phyloP scores from a whole-genome alignment of 37 sponge, comb jelly and placozoan genomes.

The Bolinopsis microptera region DNA sequence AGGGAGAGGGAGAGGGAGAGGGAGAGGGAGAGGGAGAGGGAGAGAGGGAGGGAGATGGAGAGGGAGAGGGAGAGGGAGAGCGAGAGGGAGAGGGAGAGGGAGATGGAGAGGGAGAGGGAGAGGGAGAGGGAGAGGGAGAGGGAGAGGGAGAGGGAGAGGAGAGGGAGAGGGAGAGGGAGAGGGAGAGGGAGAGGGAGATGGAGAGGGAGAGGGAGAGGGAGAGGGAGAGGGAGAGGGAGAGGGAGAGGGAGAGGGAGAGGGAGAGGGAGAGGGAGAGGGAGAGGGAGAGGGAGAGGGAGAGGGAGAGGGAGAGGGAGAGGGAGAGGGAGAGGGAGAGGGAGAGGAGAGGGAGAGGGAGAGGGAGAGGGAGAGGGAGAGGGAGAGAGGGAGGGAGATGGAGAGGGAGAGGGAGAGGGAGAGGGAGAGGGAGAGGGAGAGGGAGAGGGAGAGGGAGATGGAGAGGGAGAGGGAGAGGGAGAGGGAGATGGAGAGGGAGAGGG shows the following conservation, averaged over 20 bases:
- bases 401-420: neutral
- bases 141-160: neutral
- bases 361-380: neutral
- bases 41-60: conserved; percentile 1
- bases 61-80: neutral
- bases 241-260: neutral
- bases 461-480: neutral
- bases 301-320: neutral
- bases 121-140: neutral
- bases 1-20: neutral
- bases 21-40: neutral
- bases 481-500: neutral
- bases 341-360: neutral
- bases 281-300: neutral
- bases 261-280: neutral
- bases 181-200: neutral
- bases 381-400: neutral
- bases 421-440: neutral
- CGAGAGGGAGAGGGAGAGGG: neutral
- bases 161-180: neutral
- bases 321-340: neutral
- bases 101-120: neutral
- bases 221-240: neutral
- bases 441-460: conserved; percentile 8
- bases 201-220: neutral